Conservation (phyloP, 2,888 invertebrate genomes). For the Ormyrus nitidulus region DNA sequence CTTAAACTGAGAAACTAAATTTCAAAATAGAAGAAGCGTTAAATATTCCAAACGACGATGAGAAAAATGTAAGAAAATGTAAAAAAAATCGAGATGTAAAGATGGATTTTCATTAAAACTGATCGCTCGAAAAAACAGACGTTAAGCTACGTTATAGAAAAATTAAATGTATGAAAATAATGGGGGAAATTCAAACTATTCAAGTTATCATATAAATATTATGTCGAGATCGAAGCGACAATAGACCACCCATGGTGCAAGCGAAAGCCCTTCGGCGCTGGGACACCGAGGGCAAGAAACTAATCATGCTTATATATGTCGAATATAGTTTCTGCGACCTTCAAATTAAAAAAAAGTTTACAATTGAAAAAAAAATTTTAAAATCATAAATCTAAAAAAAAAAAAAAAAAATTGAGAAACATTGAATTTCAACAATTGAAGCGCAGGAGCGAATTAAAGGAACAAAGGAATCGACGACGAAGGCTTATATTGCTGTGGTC, state of each 20-base stretch:
- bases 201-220: conserved; percentile 38
- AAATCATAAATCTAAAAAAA: conserved; percentile 48
- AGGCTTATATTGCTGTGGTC: conserved; percentile 52
- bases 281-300: conserved; percentile 63
- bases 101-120: conserved; percentile 35
- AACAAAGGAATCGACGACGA: conserved; percentile 47
- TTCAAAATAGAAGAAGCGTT: conserved; percentile 34
- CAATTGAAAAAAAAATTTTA: conserved; percentile 26
- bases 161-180: conserved; percentile 37
- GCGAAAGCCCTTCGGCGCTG: conserved; percentile 68
- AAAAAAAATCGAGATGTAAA: background rate
- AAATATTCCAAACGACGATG: conserved; percentile 23
- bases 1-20: conserved; percentile 8
- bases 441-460: conserved; percentile 56
- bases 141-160: conserved; percentile 49
- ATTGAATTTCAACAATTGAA: conserved; percentile 60
- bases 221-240: conserved; percentile 55
- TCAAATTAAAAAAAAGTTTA: conserved; percentile 35
- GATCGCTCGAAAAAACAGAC: conserved; percentile 62
- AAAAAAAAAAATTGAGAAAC: conserved; percentile 53
- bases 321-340: conserved; percentile 54
- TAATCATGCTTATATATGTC: conserved; percentile 57
- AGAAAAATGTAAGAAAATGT: conserved; percentile 2
- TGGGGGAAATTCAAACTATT: conserved; percentile 39
- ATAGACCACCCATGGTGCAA: conserved; percentile 70